Base-by-base conservation (phyloP, 2,888 invertebrate genomes). In the Tanytarsus gracilentus region DNA sequence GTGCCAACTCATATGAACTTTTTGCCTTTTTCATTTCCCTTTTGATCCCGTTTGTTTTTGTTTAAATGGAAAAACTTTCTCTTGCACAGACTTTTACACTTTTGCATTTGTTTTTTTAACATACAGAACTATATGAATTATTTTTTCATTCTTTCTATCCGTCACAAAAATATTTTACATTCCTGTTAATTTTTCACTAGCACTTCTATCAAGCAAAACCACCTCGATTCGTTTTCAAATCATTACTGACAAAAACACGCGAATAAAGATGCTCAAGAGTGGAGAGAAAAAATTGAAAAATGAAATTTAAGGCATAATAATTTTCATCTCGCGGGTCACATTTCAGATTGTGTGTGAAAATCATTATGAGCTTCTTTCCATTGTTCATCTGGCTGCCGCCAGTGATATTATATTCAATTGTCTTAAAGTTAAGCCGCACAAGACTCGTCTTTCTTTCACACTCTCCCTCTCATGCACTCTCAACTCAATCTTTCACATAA, bases 391-490 rank as follows among this genome's bases (percentile, higher is more conserved):
- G 21, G 27, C 16, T 36, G 16, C 36, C 16, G 48, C 48, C n/a
- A n/a, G n/a, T n/a, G 29, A 58, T 48, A 58, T 58, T 58, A 58
- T 40, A 58, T 58, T 58, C 58, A 58, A 58, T 58, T 58, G 58
- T 58, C 25, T 39, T 40, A 23, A 18, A 26, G 26, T 40, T n/a
- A n/a, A n/a, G n/a, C n/a, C n/a, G n/a, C n/a, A n/a, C n/a, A n/a
- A n/a, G n/a, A 44, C 23, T 44, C 44, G 18, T 6, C n/a, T n/a
- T 33, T 30, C 16, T 21, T 44, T 21, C n/a, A 23, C 21, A 23
- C 21, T 33, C 33, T 44, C 11, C 18, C 21, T 11, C 44, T 44
- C 11, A n/a, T n/a, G 4, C 30, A 33, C 11, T 44, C 9, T 18
- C 21, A 18, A 18, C 44, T 44, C 9, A 21, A 44, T 44, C 11